Percentiles rank a stretch among this genome's conserved stretches.
Evolutionary conservation across 2,113 vertebrate species (phyloP).

Genomic region (Orthonyx spaldingii): DNA sequence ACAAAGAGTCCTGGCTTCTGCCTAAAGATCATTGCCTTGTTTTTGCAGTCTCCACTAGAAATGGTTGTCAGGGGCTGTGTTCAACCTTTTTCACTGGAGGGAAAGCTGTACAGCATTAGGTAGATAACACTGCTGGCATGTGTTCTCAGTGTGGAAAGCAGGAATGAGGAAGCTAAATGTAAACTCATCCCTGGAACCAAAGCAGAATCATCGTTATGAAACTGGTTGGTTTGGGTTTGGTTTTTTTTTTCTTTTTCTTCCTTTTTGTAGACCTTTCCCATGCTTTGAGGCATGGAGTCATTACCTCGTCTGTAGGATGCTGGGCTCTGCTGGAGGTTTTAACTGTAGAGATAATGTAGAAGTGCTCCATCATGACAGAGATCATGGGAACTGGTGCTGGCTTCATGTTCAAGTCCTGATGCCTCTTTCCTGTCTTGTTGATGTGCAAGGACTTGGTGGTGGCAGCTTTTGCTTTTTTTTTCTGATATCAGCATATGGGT

Average conservation of each 20-base stretch:
- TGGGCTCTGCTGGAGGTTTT: background rate
- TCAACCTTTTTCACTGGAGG: background rate
- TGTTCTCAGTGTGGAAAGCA: background rate
- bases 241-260: too few relatives aligned
- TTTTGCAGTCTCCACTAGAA: background rate
- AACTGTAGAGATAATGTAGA: background rate
- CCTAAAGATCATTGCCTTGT: background rate
- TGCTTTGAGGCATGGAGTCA: background rate
- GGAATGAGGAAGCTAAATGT: background rate
- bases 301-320: background rate
- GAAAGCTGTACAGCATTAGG: background rate
- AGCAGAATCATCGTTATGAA: background rate
- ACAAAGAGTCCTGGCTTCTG: background rate
- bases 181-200: background rate
- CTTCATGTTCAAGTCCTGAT: background rate
- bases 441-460: background rate
- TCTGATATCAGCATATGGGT: background rate
- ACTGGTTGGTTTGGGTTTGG: background rate
- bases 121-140: background rate
- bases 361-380: background rate
- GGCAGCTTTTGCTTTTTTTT: background rate
- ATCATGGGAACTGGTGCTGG: background rate
- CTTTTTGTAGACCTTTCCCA: background rate
- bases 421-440: background rate
- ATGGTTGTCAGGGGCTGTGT: background rate